phyloP scores from a whole-genome alignment of 2,797 vertebrate genomes.

The Lepilemur septentrionalis region DNA sequence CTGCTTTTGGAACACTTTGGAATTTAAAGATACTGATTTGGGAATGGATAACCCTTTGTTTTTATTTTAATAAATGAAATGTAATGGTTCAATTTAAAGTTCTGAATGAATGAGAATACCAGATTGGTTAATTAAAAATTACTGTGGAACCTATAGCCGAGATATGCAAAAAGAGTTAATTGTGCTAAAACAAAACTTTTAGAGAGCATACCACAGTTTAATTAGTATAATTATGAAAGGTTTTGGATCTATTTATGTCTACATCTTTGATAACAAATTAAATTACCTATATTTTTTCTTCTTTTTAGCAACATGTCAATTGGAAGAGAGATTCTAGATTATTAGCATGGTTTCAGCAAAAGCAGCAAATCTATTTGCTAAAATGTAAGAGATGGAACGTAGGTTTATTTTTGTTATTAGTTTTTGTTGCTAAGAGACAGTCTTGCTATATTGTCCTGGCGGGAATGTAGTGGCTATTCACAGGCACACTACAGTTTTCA shows the following conservation, averaged over 20 bases:
- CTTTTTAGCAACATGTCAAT: slow-evolving; percentile 8
- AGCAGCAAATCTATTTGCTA: background rate
- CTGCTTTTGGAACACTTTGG: background rate
- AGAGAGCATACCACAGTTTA: slow-evolving; percentile 18
- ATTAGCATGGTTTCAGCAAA: background rate
- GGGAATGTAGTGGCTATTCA: background rate
- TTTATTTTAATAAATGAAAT: slow-evolving; percentile 1
- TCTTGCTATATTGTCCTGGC: background rate
- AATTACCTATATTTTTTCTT: background rate
- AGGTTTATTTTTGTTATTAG: background rate
- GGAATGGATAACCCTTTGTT: background rate
- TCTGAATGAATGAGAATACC: background rate
- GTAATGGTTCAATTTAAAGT: background rate
- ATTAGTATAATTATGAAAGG: slow-evolving; percentile 14
- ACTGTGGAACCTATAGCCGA: background rate
- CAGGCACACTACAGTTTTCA: background rate
- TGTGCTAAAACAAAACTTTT: slow-evolving; percentile 4
- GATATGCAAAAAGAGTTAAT: background rate
- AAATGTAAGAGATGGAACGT: background rate
- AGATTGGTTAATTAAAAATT: background rate
- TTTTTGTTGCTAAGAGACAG: background rate
- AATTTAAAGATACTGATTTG: background rate
- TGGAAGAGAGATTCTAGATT: background rate
- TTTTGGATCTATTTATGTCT: background rate
- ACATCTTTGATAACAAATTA: background rate